Evolutionary conservation across 2,888 invertebrate genomes (phyloP).

Genomic region (Strigamia transsilvanica): DNA sequence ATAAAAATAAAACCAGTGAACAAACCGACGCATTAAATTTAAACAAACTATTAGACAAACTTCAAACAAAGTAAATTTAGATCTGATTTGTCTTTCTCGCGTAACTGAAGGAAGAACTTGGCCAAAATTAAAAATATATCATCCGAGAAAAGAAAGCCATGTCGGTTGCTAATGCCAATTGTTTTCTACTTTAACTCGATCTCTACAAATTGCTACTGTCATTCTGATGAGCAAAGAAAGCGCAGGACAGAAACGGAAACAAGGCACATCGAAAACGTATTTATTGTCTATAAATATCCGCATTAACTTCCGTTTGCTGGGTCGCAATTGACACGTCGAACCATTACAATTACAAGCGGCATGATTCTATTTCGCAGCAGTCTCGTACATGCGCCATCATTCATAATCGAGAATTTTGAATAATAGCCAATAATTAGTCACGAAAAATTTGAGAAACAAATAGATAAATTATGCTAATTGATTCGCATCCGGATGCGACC

Average conservation of each 20-base stretch:
- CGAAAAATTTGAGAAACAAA: constrained; percentile 40
- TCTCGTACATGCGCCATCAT: background rate
- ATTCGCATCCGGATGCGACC: constrained; percentile 38
- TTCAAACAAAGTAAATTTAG: background rate
- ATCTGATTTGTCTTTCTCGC: background rate
- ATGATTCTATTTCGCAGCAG: background rate
- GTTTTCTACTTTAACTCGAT: constrained; percentile 16
- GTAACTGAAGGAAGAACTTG: background rate
- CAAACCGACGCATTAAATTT: background rate
- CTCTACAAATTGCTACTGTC: constrained; percentile 29
- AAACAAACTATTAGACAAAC: background rate
- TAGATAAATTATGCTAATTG: constrained; percentile 43
- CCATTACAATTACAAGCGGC: background rate
- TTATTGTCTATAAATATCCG: constrained; percentile 23
- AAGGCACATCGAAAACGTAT: constrained; percentile 21
- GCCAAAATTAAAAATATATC: constrained; percentile 22
- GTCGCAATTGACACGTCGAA: constrained; percentile 11
- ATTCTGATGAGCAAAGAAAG: background rate
- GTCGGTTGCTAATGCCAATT: background rate
- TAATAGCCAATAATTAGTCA: constrained; percentile 43
- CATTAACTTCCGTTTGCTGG: background rate
- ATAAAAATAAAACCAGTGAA: background rate
- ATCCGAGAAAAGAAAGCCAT: background rate
- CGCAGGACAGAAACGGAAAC: constrained; percentile 13
- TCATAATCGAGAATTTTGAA: constrained; percentile 28